Base-by-base conservation (phyloP, 1,140 invertebrate species). In the Cataglyphis hispanica region DNA sequence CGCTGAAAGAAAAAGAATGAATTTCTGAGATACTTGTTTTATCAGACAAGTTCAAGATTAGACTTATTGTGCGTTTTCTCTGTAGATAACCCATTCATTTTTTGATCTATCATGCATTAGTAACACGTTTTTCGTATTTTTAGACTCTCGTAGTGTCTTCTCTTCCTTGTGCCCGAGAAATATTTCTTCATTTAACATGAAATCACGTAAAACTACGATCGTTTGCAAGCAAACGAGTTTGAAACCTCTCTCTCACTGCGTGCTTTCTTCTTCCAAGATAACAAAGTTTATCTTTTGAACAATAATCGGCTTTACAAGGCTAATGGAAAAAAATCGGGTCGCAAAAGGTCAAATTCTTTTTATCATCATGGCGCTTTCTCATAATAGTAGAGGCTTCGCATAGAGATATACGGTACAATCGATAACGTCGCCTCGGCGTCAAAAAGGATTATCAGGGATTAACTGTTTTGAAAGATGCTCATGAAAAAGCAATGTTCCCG, bases 401-500 rank as follows among this genome's bases (percentile, higher is more conserved):
- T 70, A 60, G 60, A 40, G 37, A 72, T 58, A 43, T 40, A 27
- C 53, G 27, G 7, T 72, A 61, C 56, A 74, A 72, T 43, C 67
- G 7, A 83, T 83, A 60, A 83, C 43, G 69, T 5, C 19, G 13
- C 34, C 25, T 8, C 46, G 16, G 25, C 67, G 37, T 74, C 25
- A 60, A 74, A 80, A 83, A 72, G 27, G 67, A 83, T 83, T 40
- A 60, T 25, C 53, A 27, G 53, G 16, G 37, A 27, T 83, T 83
- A 46, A 81, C 37, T 19, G 6, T 34, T 74, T 19, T 50, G 61
- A 83, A 83, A 58, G 27, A 72, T 70, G 34, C 11, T 37, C 22
- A 31, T 37, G 53, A 83, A 83, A 72, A 74, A 61, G 37, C 67
- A 83, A 72, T 31, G 67, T 60, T 74, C 19, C 31, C 25, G 25